Conservation (phyloP, 2,797 vertebrate genomes). For the Agapornis canus region DNA sequence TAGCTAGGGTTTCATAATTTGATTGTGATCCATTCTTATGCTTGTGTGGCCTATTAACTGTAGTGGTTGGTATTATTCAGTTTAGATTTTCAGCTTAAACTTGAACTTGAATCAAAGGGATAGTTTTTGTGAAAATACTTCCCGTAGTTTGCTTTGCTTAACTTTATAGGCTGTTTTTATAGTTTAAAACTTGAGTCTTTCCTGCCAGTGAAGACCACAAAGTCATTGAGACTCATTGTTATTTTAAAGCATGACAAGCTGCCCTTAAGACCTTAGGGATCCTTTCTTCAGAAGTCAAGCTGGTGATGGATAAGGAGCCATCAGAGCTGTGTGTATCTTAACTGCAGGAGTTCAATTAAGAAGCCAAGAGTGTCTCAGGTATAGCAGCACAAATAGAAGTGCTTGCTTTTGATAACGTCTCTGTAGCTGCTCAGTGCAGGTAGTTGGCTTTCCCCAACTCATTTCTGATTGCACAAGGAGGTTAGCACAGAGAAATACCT, state of each 20-base stretch:
- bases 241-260: conserved; percentile 51
- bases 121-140: conserved; percentile 40
- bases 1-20: background rate
- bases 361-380: conserved; percentile 54
- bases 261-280: conserved; percentile 46
- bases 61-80: background rate
- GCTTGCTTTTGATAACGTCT: conserved; percentile 55
- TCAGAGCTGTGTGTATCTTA: conserved; percentile 40
- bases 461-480: conserved; percentile 58
- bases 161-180: conserved; percentile 46
- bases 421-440: conserved; percentile 32
- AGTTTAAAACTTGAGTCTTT: conserved; percentile 52
- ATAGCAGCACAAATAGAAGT: background rate
- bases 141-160: conserved; percentile 55
- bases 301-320: conserved; percentile 42
- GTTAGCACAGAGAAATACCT: conserved; percentile 43
- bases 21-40: background rate
- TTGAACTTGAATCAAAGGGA: conserved; percentile 12
- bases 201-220: conserved; percentile 42
- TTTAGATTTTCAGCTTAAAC: conserved; percentile 37
- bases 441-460: conserved; percentile 50
- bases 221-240: conserved; percentile 38
- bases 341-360: conserved; percentile 54
- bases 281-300: conserved; percentile 55
- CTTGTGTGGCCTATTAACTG: background rate